Evolutionary conservation across 2,797 vertebrate species (phyloP).

Genomic region (Gymnoscopelus microlampas): DNA sequence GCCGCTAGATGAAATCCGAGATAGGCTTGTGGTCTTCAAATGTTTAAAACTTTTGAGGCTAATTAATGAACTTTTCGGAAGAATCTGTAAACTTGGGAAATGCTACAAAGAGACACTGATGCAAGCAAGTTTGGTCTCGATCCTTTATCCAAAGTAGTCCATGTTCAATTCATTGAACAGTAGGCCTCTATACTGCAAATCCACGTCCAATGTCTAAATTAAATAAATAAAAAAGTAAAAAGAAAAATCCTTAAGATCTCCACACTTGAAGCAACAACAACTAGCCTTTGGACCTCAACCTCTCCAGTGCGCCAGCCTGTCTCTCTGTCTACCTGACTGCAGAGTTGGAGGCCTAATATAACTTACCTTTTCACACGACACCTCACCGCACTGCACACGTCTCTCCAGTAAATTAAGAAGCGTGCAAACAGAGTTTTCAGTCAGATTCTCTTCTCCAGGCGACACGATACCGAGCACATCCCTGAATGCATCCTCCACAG

Average conservation of each 20-base stretch:
- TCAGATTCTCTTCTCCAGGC: constrained; percentile 72
- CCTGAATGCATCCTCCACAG: constrained; percentile 30
- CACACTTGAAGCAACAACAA: neutral
- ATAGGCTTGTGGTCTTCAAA: too few relatives aligned
- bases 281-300: constrained; percentile 75
- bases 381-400: constrained; percentile 89
- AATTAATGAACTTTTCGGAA: too few relatives aligned
- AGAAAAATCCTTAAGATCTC: neutral
- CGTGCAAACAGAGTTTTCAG: constrained; percentile 55
- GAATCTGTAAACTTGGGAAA: too few relatives aligned
- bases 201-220: too few relatives aligned
- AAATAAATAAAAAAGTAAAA: too few relatives aligned
- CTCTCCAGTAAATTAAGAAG: constrained; percentile 86
- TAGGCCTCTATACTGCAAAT: too few relatives aligned
- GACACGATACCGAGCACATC: constrained; percentile 68
- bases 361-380: constrained; percentile 93
- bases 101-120: too few relatives aligned
- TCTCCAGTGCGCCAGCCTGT: constrained; percentile 3
- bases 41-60: too few relatives aligned
- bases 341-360: constrained; percentile 52
- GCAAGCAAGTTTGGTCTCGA: too few relatives aligned
- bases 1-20: too few relatives aligned
- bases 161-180: too few relatives aligned
- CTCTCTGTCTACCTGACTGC: neutral
- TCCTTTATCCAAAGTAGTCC: too few relatives aligned